Conservation (phyloP, 2,888 invertebrate species). For the Sminthurinus aureus region DNA sequence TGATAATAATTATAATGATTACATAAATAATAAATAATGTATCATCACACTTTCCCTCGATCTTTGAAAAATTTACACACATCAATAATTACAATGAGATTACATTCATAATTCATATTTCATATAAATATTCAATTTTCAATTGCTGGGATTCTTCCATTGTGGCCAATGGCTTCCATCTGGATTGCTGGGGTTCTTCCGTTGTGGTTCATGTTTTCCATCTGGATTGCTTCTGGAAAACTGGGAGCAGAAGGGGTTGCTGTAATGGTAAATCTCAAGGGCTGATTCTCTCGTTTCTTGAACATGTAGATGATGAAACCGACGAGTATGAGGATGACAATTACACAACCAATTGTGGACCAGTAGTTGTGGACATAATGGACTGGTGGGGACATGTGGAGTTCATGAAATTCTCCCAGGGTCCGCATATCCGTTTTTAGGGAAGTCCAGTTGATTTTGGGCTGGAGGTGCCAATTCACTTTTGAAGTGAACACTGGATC, state of each 20-base stretch:
- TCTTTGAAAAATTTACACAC: no score
- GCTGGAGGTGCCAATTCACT: slow-evolving; percentile 38
- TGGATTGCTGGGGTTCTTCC: no score
- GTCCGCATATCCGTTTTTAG: neutral
- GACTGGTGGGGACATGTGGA: neutral
- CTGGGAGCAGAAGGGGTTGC: no score
- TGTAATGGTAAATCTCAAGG: neutral
- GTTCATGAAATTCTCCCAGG: no score
- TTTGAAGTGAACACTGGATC: slow-evolving; percentile 30
- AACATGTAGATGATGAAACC: neutral
- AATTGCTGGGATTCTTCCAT: no score
- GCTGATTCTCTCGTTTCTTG: neutral
- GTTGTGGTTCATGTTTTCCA: no score
- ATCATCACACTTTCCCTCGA: slow-evolving; percentile 28
- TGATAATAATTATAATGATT: no score
- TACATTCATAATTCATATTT: no score
- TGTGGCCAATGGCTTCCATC: no score
- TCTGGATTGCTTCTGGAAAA: neutral
- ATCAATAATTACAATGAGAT: slow-evolving; percentile 5
- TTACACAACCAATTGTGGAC: neutral
- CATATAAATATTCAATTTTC: no score
- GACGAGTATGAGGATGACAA: neutral
- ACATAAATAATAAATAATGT: neutral
- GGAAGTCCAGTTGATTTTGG: slow-evolving; percentile 22
- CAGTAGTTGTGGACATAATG: neutral